phyloP scores from a whole-genome alignment of 2,797 vertebrate species.

The Lepus oiostolus region DNA sequence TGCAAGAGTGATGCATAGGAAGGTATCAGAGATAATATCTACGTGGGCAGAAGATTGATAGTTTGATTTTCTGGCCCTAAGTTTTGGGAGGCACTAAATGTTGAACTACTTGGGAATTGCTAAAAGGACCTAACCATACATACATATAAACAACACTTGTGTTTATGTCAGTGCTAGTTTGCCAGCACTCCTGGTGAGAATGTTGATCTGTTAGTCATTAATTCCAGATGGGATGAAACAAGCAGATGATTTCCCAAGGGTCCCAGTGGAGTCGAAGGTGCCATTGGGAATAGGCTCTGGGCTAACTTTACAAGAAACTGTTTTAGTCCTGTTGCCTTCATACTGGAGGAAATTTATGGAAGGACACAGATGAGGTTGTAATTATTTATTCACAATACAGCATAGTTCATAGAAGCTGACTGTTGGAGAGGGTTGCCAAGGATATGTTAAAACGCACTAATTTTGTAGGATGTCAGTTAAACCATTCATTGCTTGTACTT shows the following conservation, averaged over 20 bases:
- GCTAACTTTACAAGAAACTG: background rate
- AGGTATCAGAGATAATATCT: background rate
- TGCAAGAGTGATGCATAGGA: background rate
- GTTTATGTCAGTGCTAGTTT: background rate
- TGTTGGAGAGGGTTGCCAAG: background rate
- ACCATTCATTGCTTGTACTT: background rate
- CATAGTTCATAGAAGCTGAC: background rate
- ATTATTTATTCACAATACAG: background rate
- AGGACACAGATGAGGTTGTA: background rate
- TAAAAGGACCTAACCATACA: background rate
- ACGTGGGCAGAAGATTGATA: background rate
- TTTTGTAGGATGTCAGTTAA: background rate
- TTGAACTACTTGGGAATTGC: background rate
- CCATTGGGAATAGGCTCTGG: background rate
- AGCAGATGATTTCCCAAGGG: slow-evolving; percentile 18
- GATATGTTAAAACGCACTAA: background rate
- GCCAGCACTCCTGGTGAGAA: background rate
- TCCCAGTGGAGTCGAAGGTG: background rate
- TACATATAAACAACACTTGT: background rate
- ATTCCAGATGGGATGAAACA: background rate
- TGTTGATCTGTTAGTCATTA: background rate
- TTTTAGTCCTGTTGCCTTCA: background rate
- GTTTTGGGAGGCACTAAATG: background rate
- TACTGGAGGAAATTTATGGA: background rate
- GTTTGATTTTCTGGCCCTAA: background rate